Evolutionary conservation across 2,888 invertebrate species (phyloP).

Genomic region (Ferdinandea cuprea): DNA sequence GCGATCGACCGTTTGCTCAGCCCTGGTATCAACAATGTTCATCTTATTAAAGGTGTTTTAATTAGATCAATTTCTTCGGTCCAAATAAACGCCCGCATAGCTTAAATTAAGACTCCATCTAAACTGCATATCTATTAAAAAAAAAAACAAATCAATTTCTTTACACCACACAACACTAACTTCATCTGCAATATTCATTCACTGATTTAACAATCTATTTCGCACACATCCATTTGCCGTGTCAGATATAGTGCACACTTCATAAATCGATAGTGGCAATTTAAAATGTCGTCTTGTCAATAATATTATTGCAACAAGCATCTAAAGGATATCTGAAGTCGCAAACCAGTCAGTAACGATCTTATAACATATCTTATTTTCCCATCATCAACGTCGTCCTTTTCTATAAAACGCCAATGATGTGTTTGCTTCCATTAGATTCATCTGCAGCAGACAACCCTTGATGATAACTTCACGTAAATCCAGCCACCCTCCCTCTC

Average conservation of each 20-base stretch:
- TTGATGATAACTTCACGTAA: not conserved
- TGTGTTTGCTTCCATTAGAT: not conserved
- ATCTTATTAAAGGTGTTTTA: too few relatives aligned
- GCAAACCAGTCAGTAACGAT: not conserved
- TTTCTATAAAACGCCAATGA: not conserved
- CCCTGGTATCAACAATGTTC: too few relatives aligned
- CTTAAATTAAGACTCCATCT: too few relatives aligned
- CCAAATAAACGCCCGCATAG: too few relatives aligned
- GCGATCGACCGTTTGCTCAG: too few relatives aligned
- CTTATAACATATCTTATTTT: not conserved
- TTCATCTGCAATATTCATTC: not conserved
- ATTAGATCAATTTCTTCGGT: too few relatives aligned
- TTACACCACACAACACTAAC: too few relatives aligned
- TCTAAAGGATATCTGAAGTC: not conserved
- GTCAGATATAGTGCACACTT: not conserved
- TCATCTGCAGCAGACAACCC: not conserved
- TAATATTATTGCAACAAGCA: not conserved
- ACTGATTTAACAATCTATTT: too few relatives aligned
- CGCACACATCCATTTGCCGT: too few relatives aligned
- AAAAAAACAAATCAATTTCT: too few relatives aligned
- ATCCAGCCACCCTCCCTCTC: not conserved
- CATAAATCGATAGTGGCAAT: not conserved
- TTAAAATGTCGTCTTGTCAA: not conserved
- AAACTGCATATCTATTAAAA: too few relatives aligned
- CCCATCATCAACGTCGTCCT: constrained; percentile 3